Base-by-base conservation (phyloP, 1,140 invertebrate genomes). In the Bombus haemorrhoidalis region DNA sequence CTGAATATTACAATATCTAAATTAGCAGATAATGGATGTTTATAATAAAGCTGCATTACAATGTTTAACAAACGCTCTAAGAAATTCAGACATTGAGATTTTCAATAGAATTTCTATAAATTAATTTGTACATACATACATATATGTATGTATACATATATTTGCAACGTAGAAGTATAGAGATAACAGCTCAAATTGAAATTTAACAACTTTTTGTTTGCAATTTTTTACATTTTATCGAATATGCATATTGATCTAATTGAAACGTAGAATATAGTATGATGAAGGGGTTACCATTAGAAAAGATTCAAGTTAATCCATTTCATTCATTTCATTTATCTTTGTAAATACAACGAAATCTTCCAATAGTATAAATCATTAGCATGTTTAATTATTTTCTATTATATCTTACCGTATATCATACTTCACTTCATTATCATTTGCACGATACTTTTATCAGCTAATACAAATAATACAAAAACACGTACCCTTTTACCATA, bases 381-480 rank as follows among this genome's bases (percentile, higher is more conserved):
- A 25, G 66, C 78, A 68, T 68, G 78, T 47, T 37, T 66, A 71
- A 68, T n/a, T 80, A 71, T 71, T 43, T 64, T n/a, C 12, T 32
- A 34, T 25, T 25, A 41, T 64, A 43, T 18, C 22, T 53, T n/a
- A 71, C n/a, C 47, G 41, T 41, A 57, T 64, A 12, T 83, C 74
- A 57, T n/a, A 12, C 15, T 57, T 34, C 43, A 22, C 43, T 71
- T 41, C 53, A 78, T 69, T 59, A 71, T 78, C 62, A 69, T 59
- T 71, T 78, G 22, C 66, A 43, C 68, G 25, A 59, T 32, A 37
- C 43, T 41, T 78, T 10, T 53, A 34, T 32, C 22, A 72, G 13
- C 68, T 74, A 28, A 74, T 53, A 22, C 47, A 53, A 53, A 8
- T n/a, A 72, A 72, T 75, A 37, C 25, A 18, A 47, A 15, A 4